phyloP scores from a whole-genome alignment of 2,113 vertebrate species.

The Empidonax alnorum region DNA sequence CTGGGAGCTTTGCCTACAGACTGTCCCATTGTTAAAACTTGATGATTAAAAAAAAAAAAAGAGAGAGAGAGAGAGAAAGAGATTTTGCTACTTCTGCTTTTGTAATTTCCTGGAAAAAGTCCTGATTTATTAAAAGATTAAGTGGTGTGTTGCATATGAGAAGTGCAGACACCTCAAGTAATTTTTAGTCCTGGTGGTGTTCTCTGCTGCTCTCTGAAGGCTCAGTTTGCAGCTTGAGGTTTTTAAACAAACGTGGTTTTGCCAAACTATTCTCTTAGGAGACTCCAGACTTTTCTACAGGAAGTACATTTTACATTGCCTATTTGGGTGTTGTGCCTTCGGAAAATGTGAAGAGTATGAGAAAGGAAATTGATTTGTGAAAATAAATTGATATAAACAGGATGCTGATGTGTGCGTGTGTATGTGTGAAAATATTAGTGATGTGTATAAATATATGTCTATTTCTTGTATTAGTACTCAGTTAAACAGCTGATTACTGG shows the following conservation, averaged over 20 bases:
- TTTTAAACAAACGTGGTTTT: conserved; percentile 40
- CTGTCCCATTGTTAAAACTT: not conserved
- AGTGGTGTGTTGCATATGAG: not conserved
- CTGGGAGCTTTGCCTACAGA: conserved; percentile 27
- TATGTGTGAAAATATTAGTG: conserved; percentile 13
- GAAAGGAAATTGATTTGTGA: conserved; percentile 13
- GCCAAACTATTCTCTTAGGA: not conserved
- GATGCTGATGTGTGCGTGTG: not conserved
- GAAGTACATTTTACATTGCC: conserved; percentile 34
- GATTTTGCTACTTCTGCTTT: conserved; percentile 38
- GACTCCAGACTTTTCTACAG: conserved; percentile 20
- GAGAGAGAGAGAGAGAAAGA: accelerated
- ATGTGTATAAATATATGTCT: not conserved
- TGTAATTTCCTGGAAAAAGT: not conserved
- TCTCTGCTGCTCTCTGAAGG: conserved; percentile 40
- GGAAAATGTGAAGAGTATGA: conserved; percentile 35
- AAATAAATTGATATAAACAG: conserved; percentile 33
- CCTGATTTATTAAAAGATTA: conserved; percentile 1
- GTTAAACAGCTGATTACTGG: not conserved
- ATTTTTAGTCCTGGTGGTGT: not conserved
- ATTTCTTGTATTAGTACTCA: conserved; percentile 7
- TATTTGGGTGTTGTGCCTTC: conserved; percentile 53
- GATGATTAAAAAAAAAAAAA: not conserved
- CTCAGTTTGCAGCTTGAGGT: conserved; percentile 10
- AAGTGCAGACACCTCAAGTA: not conserved